phyloP scores from a whole-genome alignment of 2,113 vertebrate genomes.

The Amphilophus citrinellus region DNA sequence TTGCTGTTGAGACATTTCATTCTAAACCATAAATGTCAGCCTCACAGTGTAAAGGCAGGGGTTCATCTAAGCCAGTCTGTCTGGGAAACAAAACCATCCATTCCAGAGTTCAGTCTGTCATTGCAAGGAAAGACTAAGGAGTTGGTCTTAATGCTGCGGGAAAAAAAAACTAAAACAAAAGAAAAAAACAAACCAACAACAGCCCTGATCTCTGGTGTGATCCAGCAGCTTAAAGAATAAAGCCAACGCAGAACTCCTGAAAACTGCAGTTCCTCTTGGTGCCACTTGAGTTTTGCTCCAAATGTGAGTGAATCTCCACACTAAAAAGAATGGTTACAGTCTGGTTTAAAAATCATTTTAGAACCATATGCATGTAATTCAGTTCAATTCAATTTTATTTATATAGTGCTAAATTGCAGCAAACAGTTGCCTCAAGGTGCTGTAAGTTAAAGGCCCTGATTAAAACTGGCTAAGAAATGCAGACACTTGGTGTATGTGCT shows the following conservation, averaged over 20 bases:
- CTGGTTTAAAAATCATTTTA: constrained; percentile 3
- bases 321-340: not conserved
- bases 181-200: no score
- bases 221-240: no score
- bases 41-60: not conserved
- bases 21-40: constrained; percentile 3
- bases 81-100: not conserved
- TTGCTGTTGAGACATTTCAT: constrained; percentile 1
- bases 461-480: no score
- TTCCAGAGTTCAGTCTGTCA: not conserved
- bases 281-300: not conserved
- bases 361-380: not conserved
- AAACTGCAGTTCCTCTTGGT: no score
- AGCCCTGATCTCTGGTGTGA: no score
- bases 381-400: no score
- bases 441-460: no score
- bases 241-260: no score
- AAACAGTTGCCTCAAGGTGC: no score
- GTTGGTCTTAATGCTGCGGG: not conserved
- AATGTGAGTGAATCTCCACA: not conserved
- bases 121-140: not conserved
- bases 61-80: not conserved
- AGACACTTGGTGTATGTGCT: no score
- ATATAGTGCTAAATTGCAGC: no score
- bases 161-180: not conserved